Conservation (phyloP, 2,113 vertebrate genomes). For the Lamprologus sp. region DNA sequence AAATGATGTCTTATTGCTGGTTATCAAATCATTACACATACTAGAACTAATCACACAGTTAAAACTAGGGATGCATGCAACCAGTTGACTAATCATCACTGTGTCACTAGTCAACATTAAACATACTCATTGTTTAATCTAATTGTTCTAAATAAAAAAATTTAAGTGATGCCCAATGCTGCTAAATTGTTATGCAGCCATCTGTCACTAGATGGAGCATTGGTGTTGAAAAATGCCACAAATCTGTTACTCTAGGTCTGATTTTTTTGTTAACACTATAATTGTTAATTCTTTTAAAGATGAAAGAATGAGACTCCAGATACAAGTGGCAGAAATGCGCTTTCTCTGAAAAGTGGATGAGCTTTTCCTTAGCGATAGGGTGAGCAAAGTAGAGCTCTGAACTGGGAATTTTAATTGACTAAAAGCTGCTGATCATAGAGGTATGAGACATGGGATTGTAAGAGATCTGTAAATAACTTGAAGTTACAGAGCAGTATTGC, state of each 20-base stretch:
- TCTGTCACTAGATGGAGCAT: background rate
- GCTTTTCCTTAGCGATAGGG: background rate
- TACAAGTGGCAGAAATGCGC: background rate
- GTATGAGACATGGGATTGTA: background rate
- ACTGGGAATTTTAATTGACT: background rate
- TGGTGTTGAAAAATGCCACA: background rate
- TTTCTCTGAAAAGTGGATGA: background rate
- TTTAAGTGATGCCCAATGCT: background rate
- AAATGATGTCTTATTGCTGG: background rate
- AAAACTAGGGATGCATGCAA: background rate
- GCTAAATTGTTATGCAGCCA: background rate
- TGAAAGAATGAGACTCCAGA: background rate
- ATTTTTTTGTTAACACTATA: background rate
- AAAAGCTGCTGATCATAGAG: background rate
- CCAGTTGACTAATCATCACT: background rate
- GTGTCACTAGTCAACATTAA: background rate
- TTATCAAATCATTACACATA: background rate
- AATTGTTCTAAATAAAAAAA: rapidly evolving
- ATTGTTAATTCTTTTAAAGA: background rate
- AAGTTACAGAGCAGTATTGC: background rate
- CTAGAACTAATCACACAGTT: background rate
- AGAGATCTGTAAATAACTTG: background rate
- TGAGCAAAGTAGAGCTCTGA: background rate
- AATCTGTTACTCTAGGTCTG: background rate
- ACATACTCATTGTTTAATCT: background rate